phyloP scores from a whole-genome alignment of 2,113 vertebrate genomes.

The Ellobius talpinus region DNA sequence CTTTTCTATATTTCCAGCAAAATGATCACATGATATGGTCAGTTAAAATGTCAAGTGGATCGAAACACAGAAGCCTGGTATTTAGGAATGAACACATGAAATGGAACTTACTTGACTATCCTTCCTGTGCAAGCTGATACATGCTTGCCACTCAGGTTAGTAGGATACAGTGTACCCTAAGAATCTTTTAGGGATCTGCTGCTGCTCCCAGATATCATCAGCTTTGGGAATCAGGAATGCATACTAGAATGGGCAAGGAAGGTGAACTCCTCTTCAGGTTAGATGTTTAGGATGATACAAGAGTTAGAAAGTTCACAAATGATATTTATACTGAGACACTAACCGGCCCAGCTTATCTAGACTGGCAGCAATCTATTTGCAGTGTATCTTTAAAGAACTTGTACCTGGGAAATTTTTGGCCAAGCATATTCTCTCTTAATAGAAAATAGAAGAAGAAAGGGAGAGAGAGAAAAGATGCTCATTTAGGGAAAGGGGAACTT shows the following conservation, averaged over 20 bases:
- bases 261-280: background rate
- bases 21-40: background rate
- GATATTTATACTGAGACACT: background rate
- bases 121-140: background rate
- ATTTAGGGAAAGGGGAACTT: background rate
- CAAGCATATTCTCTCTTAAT: too few relatives aligned
- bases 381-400: conserved; percentile 41
- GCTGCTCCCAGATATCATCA: background rate
- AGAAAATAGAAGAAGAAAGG: too few relatives aligned
- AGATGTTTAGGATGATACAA: background rate
- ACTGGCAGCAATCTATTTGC: background rate
- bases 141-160: background rate
- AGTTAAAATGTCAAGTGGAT: background rate
- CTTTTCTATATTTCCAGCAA: background rate
- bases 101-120: background rate
- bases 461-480: too few relatives aligned
- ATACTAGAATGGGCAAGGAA: conserved; percentile 3
- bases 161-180: background rate
- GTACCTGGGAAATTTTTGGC: background rate
- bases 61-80: background rate
- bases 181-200: background rate
- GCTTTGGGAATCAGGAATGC: background rate
- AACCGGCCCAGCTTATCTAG: background rate
- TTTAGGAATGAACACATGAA: background rate
- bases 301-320: background rate